A percentile compares a stretch with the other conserved stretches of the same genome.
phyloP scores from a whole-genome alignment of 2,888 invertebrate species.

The Aphodius granarius region DNA sequence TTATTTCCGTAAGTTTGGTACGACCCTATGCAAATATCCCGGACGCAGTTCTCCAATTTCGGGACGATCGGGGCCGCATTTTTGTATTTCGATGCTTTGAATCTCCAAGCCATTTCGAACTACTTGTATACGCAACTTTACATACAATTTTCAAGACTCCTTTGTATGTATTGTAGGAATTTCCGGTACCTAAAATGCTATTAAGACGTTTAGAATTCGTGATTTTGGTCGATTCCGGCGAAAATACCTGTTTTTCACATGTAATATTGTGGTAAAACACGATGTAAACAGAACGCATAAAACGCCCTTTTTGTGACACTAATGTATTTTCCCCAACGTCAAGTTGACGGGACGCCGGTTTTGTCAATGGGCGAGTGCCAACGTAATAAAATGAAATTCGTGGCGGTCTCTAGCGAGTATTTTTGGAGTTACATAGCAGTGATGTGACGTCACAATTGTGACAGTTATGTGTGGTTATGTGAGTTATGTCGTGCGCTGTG shows the following conservation, averaged over 20 bases:
- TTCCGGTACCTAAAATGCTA: neutral
- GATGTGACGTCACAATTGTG: too few species aligned
- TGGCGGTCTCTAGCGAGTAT: neutral
- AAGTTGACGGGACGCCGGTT: constrained; percentile 5
- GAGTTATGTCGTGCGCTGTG: too few species aligned
- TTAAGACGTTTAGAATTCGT: neutral
- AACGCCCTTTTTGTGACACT: constrained; percentile 14
- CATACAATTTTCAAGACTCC: neutral
- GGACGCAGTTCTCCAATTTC: constrained; percentile 86
- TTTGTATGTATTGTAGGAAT: neutral
- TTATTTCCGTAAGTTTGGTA: constrained; percentile 95
- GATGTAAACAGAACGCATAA: neutral
- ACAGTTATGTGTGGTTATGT: too few species aligned
- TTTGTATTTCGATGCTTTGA: constrained; percentile 97
- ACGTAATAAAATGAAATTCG: constrained; percentile 2
- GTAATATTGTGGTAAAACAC: neutral
- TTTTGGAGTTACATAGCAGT: neutral
- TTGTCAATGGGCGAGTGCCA: neutral
- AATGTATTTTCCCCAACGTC: constrained; percentile 5
- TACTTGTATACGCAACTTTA: neutral
- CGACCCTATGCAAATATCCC: constrained; percentile 89
- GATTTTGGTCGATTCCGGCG: neutral
- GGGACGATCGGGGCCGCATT: constrained; percentile 96
- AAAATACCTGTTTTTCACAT: constrained; percentile 4
- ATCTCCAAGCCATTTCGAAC: constrained; percentile 86